phyloP scores from a whole-genome alignment of 2,113 vertebrate genomes.

The Daphoenositta chrysoptera region DNA sequence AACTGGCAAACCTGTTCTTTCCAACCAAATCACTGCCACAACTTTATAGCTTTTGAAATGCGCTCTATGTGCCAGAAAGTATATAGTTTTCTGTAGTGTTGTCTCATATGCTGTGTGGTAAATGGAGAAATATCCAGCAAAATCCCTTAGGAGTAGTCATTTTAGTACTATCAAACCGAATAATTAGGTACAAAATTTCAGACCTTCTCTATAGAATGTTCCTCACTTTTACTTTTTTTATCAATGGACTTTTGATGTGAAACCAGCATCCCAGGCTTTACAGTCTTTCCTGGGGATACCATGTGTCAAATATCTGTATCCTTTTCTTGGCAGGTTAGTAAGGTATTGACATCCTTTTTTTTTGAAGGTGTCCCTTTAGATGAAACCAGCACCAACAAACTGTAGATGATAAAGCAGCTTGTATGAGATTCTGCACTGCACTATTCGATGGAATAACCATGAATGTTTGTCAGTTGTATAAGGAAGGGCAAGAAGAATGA shows the following conservation, averaged over 20 bases:
- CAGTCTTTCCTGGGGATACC: background rate
- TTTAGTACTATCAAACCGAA: background rate
- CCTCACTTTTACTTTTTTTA: background rate
- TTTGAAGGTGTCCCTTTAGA: background rate
- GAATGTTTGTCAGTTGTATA: background rate
- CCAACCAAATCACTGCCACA: background rate
- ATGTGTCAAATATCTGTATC: background rate
- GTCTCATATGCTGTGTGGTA: background rate
- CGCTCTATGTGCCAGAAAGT: background rate
- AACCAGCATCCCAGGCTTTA: background rate
- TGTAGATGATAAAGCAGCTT: background rate
- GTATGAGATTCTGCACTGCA: background rate
- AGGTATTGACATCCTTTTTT: background rate
- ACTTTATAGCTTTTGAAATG: background rate
- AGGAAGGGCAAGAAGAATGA: conserved; percentile 5
- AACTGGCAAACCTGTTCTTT: background rate
- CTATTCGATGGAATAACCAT: background rate
- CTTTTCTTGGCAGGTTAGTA: background rate
- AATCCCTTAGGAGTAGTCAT: background rate
- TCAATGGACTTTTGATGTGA: background rate
- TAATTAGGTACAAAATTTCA: background rate
- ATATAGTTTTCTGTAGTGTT: background rate
- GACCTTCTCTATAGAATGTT: background rate
- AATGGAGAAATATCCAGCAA: background rate
- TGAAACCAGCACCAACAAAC: background rate